Conservation (phyloP, 2,113 vertebrate species). For the Trinectes maculatus region DNA sequence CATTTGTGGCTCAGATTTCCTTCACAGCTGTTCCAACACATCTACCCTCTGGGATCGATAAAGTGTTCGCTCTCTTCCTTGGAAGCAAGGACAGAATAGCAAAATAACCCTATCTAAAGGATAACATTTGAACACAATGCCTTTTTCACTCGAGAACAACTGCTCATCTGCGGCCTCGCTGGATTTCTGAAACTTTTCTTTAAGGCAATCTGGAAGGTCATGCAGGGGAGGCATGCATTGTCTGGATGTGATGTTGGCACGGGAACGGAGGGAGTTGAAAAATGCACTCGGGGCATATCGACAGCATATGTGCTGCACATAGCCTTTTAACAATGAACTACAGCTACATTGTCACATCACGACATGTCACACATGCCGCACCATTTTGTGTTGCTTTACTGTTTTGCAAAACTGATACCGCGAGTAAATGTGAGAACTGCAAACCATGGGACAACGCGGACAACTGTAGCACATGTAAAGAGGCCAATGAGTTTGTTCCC, state of each 20-base stretch:
- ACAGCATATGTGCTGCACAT: background rate
- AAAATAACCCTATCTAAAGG: slow-evolving; percentile 24
- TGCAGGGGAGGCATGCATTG: background rate
- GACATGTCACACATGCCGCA: background rate
- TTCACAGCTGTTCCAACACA: slow-evolving; percentile 8
- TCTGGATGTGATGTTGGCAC: background rate
- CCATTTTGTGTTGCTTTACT: background rate
- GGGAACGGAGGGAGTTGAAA: slow-evolving; percentile 16
- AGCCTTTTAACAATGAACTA: slow-evolving; percentile 21
- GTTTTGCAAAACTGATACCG: background rate
- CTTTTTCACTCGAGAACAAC: background rate
- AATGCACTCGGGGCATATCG: too few species aligned
- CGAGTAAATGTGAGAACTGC: too few species aligned
- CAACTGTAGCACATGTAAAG: too few species aligned
- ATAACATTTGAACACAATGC: slow-evolving; percentile 14
- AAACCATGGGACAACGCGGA: too few species aligned
- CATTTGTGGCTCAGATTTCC: background rate
- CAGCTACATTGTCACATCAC: background rate
- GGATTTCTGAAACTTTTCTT: slow-evolving; percentile 35
- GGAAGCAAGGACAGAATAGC: slow-evolving; percentile 10
- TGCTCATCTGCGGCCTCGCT: slow-evolving; percentile 4
- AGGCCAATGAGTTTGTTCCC: background rate
- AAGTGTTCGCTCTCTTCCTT: background rate
- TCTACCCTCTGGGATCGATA: slow-evolving; percentile 24
- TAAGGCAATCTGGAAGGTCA: slow-evolving; percentile 35